phyloP scores from a whole-genome alignment of 2,113 vertebrate genomes.

The Engystomops pustulosus region DNA sequence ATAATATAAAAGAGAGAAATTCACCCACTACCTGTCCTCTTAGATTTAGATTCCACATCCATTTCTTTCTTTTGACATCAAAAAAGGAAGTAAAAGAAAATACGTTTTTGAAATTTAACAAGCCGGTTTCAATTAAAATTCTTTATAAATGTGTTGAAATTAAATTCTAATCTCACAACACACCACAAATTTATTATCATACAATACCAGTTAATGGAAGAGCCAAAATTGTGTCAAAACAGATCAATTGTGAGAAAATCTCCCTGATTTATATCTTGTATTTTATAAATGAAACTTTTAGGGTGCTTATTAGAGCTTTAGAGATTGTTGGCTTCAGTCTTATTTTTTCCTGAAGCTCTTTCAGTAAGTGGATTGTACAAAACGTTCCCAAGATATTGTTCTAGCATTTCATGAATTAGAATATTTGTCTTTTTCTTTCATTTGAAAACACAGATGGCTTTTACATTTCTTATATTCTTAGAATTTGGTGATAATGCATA shows the following conservation, averaged over 20 bases:
- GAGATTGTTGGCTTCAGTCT: conserved; percentile 23
- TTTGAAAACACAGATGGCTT: background rate
- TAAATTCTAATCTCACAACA: too few relatives aligned
- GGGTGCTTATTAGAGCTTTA: conserved; percentile 32
- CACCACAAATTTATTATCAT: background rate
- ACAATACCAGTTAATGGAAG: background rate
- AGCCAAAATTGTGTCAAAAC: conserved; percentile 19
- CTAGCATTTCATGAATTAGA: background rate
- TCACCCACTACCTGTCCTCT: too few relatives aligned
- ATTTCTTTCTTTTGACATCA: too few relatives aligned
- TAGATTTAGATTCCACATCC: too few relatives aligned
- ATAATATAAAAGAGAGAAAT: too few relatives aligned
- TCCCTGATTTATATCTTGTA: conserved; percentile 6
- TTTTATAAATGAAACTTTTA: conserved; percentile 9
- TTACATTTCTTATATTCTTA: background rate
- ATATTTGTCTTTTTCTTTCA: background rate
- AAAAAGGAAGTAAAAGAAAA: too few relatives aligned
- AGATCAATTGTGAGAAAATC: conserved; percentile 5
- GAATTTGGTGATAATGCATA: background rate
- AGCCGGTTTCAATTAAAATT: background rate
- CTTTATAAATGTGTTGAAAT: too few relatives aligned
- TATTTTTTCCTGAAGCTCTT: conserved; percentile 32
- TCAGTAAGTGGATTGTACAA: conserved; percentile 5
- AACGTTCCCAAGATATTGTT: background rate
- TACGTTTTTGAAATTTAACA: too few relatives aligned